A percentile compares a stretch with the other conserved stretches of the same genome.
Conservation (phyloP, 37 sponge, comb jelly and placozoan genomes). For the Hexactinellida sp. region DNA sequence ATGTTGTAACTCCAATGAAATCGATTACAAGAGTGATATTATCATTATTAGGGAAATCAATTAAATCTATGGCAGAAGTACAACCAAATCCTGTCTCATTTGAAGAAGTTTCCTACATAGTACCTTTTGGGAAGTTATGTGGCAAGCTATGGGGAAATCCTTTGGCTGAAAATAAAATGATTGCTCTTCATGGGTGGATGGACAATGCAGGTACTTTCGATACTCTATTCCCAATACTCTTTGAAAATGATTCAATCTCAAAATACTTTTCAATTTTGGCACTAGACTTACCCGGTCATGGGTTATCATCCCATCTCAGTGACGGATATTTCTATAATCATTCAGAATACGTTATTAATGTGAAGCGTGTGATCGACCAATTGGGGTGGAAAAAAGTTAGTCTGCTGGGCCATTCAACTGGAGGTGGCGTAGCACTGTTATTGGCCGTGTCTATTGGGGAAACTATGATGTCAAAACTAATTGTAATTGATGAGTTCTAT, state of each 20-base stretch:
- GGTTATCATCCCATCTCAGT: conserved; percentile 50
- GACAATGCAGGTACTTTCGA: conserved; percentile 72
- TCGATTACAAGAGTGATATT: not conserved
- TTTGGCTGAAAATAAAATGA: not conserved
- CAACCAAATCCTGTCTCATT: not conserved
- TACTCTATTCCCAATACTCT: conserved; percentile 41
- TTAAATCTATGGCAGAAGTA: not conserved
- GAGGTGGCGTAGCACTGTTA: not conserved
- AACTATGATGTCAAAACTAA: not conserved
- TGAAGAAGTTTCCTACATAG: not conserved
- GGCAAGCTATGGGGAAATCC: conserved; percentile 1
- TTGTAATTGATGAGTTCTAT: not conserved
- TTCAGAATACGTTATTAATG: conserved; percentile 35
- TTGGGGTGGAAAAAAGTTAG: not conserved
- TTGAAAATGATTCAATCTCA: conserved; percentile 21
- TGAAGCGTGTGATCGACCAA: conserved; percentile 45
- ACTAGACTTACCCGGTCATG: conserved; percentile 68
- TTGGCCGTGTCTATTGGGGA: not conserved
- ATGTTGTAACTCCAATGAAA: too few relatives aligned
- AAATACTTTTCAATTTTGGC: conserved; percentile 29
- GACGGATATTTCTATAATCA: conserved; percentile 24
- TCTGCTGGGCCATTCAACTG: not conserved
- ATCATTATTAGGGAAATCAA: not conserved
- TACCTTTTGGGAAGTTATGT: not conserved
- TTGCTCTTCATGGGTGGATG: conserved; percentile 42